Conservation (phyloP, 2,797 vertebrate genomes). For the Schizothorax lantsangensis region DNA sequence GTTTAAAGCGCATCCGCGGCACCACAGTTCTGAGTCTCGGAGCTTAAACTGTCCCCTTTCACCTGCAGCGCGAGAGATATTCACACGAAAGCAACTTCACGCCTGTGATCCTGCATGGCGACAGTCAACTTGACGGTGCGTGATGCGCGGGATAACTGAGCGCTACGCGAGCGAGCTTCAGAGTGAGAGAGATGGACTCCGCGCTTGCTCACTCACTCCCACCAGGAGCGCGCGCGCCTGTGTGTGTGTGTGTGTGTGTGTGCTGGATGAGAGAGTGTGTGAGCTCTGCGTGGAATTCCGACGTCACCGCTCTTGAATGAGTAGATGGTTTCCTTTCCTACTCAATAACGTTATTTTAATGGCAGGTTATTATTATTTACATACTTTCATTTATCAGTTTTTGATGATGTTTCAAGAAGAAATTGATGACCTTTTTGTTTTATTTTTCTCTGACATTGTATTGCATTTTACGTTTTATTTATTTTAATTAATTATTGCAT, state of each 20-base stretch:
- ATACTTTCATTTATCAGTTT: not conserved
- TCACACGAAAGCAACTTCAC: conserved; percentile 62
- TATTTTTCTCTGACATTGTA: not conserved
- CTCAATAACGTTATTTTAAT: not conserved
- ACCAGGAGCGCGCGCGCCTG: conserved; percentile 40
- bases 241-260: conserved; percentile 36
- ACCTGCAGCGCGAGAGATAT: conserved; percentile 49
- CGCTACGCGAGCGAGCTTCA: conserved; percentile 29
- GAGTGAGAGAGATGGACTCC: conserved; percentile 43
- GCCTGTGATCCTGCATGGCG: conserved; percentile 38
- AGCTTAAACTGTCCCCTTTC: conserved; percentile 61
- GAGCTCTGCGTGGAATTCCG: conserved; percentile 45
- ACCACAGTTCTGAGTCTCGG: conserved; percentile 61
- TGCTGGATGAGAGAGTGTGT: conserved; percentile 37
- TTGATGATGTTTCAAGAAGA: not conserved
- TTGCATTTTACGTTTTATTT: not conserved
- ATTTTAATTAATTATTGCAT: not conserved
- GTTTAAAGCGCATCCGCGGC: conserved; percentile 64
- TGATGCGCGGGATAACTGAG: conserved; percentile 12
- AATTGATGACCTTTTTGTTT: not conserved
- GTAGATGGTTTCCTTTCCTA: not conserved
- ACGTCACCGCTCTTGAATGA: conserved; percentile 41
- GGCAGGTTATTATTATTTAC: not conserved
- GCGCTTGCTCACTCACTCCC: conserved; percentile 51
- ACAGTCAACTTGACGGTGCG: conserved; percentile 37